These are phyloP conservation scores for Reticulitermes speratus DNA, from an alignment of 1,140 invertebrate species.

Conservation along the genomic window DNA sequence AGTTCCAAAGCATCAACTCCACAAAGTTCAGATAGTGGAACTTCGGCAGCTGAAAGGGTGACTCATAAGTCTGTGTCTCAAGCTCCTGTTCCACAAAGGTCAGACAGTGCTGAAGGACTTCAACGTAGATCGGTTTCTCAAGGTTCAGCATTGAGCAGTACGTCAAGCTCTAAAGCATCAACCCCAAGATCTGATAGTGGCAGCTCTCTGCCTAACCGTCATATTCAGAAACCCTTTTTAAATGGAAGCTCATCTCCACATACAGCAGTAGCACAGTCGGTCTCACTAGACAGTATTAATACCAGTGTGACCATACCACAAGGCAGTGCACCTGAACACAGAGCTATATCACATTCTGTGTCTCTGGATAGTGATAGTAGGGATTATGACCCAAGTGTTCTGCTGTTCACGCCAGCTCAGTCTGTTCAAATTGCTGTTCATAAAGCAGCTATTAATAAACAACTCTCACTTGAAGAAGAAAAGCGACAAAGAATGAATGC, in stretches of 20 bases:
- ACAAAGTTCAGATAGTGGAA: slow-evolving; percentile 26
- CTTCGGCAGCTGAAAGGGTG: not conserved
- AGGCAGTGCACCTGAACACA: not conserved
- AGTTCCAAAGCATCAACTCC: slow-evolving; percentile 29
- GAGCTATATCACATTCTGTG: slow-evolving; percentile 23
- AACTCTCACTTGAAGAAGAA: slow-evolving; percentile 45
- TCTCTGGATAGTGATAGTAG: slow-evolving; percentile 32
- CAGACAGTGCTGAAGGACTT: not conserved
- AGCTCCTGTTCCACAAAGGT: not conserved
- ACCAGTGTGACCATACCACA: not conserved
- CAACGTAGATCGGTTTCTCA: slow-evolving; percentile 12
- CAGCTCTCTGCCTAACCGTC: not conserved
- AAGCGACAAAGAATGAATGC: slow-evolving; percentile 23
- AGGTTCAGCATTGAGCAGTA: not conserved
- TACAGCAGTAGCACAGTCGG: not conserved
- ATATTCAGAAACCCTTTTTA: not conserved
- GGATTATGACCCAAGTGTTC: slow-evolving; percentile 44
- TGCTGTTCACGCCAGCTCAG: slow-evolving; percentile 46
- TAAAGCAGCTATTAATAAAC: slow-evolving; percentile 50
- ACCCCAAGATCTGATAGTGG: not conserved
- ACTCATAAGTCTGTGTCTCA: not conserved
- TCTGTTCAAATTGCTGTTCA: slow-evolving; percentile 49
- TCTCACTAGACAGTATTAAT: slow-evolving; percentile 18
- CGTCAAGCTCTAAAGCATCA: slow-evolving; percentile 15
- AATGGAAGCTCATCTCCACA: not conserved